These are phyloP conservation scores for Machimus rusticus DNA, from an alignment of 2,888 invertebrate genomes.

Conservation along the genomic window DNA sequence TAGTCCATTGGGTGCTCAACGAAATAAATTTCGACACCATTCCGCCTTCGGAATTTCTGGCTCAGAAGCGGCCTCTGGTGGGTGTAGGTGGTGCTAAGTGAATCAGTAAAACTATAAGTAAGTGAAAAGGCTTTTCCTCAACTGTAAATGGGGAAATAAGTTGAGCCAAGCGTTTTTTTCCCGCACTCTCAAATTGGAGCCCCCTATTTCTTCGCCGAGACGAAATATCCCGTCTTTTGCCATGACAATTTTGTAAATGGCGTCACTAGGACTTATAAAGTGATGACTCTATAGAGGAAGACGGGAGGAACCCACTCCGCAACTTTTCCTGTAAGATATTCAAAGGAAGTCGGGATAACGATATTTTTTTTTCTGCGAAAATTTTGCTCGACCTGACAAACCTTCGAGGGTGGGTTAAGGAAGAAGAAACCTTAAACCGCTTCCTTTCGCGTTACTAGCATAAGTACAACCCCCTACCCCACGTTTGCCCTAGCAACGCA, in stretches of 20 bases:
- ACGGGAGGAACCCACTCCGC: background rate
- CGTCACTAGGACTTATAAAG: slow-evolving; percentile 6
- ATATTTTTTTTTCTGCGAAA: background rate
- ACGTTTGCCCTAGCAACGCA: background rate
- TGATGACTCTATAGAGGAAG: background rate
- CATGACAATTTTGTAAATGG: slow-evolving; percentile 4
- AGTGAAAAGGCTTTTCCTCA: background rate
- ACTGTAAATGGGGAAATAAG: slow-evolving; percentile 1
- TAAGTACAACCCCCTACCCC: background rate
- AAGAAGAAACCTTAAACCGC: background rate
- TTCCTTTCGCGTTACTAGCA: background rate
- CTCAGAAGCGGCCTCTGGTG: background rate
- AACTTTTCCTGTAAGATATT: background rate
- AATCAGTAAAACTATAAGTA: slow-evolving; percentile 7
- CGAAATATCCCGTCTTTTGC: background rate
- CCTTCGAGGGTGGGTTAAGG: background rate
- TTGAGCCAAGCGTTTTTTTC: background rate
- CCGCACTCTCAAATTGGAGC: background rate
- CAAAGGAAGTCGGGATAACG: background rate
- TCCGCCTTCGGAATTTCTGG: background rate
- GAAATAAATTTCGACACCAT: background rate
- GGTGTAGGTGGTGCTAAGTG: background rate
- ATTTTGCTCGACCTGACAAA: background rate
- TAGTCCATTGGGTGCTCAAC: background rate
- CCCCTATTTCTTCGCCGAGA: background rate